Evolutionary conservation across 2,888 invertebrate genomes (phyloP), one percentile per base, ranked within the genome.

Genomic region (Drosophila greeni): DNA sequence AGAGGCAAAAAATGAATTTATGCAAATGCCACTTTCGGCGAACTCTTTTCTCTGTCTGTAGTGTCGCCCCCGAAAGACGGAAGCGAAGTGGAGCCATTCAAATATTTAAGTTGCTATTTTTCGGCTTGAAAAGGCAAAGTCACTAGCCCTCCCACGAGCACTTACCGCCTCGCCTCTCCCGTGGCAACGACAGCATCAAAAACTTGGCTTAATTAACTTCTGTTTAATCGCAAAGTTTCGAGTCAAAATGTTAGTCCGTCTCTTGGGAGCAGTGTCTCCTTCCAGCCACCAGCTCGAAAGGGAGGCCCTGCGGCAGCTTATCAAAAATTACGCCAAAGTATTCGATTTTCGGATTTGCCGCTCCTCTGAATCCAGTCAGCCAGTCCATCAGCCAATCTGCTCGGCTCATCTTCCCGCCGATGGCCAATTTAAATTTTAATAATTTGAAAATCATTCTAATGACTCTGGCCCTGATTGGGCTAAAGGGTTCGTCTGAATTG

Each of bases 181-280:
- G 31, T 40, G 58, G 43, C 64, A 80, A 54, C 58, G 74, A 40
- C 58, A 67, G 45, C 62, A 61, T 39, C 62, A 56, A 57, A 67
- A 82, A 82, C 78, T 83, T 84, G 75, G 81, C 82, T 83, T 84
- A 82, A 82, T 82, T 84, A 82, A 82, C 82, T 82, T 77, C 72
- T 75, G 73, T 80, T 80, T 66, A 72, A 72, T 72, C 82, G 69
- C 70, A 83, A 82, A 82, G 69, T 76, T 84, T 78, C 43, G 47
- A 51, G 49, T 66, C 59, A 71, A 59, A 67, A 67, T 69, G 64
- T 64, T 69, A 55, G 68, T 52, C 57, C 56, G 55, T 48, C 66
- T 59, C 53, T 29, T 45, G 49, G 57, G 62, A 65, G 53, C 52
- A 31, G 31, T 26, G 4, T 9, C 14, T 59, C 23, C 18, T 29